Conservation (phyloP, 1,140 invertebrate species). For the Pseudomyrmex dendroicus region DNA sequence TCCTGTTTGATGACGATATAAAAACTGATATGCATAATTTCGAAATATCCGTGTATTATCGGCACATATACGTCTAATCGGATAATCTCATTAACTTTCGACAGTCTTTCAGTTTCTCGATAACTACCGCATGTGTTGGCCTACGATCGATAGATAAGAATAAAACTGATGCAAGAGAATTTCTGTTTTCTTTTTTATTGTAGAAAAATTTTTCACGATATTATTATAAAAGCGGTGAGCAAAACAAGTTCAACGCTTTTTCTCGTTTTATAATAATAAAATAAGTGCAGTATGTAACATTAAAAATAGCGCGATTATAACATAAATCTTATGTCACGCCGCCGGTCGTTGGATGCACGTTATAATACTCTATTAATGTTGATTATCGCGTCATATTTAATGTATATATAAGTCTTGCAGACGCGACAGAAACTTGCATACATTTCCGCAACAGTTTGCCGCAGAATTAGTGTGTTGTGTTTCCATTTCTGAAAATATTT, state of each 20-base stretch:
- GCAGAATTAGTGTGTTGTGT: neutral
- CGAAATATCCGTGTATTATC: constrained; percentile 18
- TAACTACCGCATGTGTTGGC: neutral
- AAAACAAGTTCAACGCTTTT: neutral
- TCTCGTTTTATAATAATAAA: neutral
- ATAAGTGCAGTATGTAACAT: neutral
- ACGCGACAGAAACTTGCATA: neutral
- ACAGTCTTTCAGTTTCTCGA: constrained; percentile 17
- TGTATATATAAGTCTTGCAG: neutral
- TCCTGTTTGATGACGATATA: neutral
- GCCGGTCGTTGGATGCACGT: neutral
- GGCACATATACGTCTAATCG: neutral
- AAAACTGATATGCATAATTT: neutral
- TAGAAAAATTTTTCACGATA: neutral
- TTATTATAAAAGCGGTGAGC: neutral
- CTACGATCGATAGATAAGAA: neutral
- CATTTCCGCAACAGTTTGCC: constrained; percentile 16
- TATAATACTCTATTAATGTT: neutral
- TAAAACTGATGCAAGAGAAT: neutral
- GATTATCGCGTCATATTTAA: neutral
- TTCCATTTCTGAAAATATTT: neutral
- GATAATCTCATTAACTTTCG: constrained; percentile 35
- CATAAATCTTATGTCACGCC: neutral
- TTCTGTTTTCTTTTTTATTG: neutral
- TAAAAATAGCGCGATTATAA: constrained; percentile 8